Conservation (phyloP, 2,113 vertebrate species). For the Hemibagrus wyckioides region DNA sequence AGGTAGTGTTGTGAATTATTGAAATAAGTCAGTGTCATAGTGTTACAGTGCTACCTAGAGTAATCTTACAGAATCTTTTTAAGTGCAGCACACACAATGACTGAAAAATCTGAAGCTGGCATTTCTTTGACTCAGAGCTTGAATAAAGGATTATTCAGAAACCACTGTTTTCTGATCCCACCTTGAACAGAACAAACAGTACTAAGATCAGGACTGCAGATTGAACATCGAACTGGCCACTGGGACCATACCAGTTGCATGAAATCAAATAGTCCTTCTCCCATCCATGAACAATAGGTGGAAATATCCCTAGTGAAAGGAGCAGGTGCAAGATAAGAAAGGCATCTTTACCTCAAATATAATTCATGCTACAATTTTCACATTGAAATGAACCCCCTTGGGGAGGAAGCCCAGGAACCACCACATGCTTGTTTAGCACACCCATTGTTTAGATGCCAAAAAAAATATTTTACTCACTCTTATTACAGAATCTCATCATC, state of each 20-base stretch:
- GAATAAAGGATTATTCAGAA: constrained; percentile 30
- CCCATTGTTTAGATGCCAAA: neutral
- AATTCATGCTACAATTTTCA: neutral
- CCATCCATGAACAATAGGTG: neutral
- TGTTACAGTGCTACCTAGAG: neutral
- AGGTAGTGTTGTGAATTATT: constrained; percentile 41
- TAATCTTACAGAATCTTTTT: neutral
- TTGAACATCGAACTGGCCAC: neutral
- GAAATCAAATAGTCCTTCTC: constrained; percentile 8
- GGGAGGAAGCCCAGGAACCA: neutral
- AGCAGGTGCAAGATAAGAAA: neutral
- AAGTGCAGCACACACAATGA: neutral
- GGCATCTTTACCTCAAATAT: neutral
- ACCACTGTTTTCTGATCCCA: constrained; percentile 9
- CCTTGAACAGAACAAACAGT: constrained; percentile 15
- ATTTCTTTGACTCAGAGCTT: neutral
- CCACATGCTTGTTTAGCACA: neutral
- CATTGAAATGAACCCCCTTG: neutral
- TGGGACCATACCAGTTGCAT: neutral
- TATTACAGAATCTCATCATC: neutral
- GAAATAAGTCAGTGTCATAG: constrained; percentile 32
- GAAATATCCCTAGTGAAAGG: neutral
- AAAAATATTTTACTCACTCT: neutral
- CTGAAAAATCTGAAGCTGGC: neutral
- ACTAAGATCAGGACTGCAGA: neutral